Evolutionary conservation across 1,140 invertebrate genomes (phyloP), one percentile per base, ranked within the genome.

Genomic region (Drosophila kikkawai): DNA sequence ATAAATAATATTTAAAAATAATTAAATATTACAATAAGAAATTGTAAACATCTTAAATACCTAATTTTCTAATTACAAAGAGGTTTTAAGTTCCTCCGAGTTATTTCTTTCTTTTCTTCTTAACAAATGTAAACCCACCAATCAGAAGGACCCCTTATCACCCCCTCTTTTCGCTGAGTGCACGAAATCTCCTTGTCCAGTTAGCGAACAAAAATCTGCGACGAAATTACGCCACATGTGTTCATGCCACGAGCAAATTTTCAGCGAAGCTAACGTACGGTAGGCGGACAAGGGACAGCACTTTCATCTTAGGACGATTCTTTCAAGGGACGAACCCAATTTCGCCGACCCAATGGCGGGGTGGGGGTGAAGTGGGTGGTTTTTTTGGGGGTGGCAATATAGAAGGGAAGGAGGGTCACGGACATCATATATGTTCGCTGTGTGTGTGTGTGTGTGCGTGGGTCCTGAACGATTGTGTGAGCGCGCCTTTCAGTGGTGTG

Each of bases 191-290:
- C 55, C 86, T 91, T 90, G 86, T 91, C 86, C 85, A 91, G 85
- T 90, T 91, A 85, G 84, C 80, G 86, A 90, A 85, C 85, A 85
- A 90, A 88, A 90, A 90, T 90, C 86, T 91, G 85, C 85, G 81
- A 90, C 82, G 85, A 90, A 90, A 90, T 90, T 91, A 90, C 85
- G 85, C 85, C 85, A 90, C 85, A 90, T 90, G 85, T 90, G 85
- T 88, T 88, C 85, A 90, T 90, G 82, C 85, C 85, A 90, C 82
- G 85, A 85, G 82, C 85, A 90, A 90, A 90, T 90, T 90, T 91
- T 90, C 82, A 90, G 86, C 85, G 86, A 82, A 82, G 82, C 80
- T 80, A 82, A 88, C 80, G 80, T 79, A 85, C 85, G 76, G 83
- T 63, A 70, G 80, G 73, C 73, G 84, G 86, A 85, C 82, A 90